Conservation (phyloP, 2,113 vertebrate genomes). For the Dipodomys merriami region DNA sequence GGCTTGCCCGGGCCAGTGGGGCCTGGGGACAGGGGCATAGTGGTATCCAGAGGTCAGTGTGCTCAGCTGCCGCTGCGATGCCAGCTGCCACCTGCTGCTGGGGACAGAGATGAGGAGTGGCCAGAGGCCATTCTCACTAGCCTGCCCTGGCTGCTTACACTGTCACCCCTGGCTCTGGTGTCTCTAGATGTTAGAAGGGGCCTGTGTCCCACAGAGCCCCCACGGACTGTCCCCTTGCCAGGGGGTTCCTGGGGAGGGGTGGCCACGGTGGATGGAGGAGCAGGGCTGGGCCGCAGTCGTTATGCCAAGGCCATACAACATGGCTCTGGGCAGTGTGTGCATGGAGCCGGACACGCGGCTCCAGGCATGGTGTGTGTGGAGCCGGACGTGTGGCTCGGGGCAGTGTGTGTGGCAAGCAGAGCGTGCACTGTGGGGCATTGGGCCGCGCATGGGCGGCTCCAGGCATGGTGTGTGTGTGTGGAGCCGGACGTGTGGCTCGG, state of each 20-base stretch:
- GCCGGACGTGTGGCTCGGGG: background rate
- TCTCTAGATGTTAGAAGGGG: background rate
- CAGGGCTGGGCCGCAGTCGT: background rate
- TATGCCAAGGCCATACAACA: background rate
- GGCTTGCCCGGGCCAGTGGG: background rate
- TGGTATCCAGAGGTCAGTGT: background rate
- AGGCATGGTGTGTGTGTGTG: too few species aligned
- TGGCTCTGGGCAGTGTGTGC: too few species aligned
- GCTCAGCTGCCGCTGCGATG: too few species aligned
- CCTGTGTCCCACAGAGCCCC: background rate
- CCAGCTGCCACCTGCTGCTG: background rate
- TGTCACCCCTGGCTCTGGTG: background rate
- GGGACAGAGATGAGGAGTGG: background rate
- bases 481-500: too few species aligned
- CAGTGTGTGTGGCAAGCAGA: too few species aligned
- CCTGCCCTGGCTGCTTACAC: too few species aligned
- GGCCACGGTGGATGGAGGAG: too few species aligned
- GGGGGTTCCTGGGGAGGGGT: background rate
- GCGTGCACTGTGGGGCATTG: fast-evolving
- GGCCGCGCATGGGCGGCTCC: background rate
- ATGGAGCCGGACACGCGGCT: too few species aligned
- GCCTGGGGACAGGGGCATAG: too few species aligned
- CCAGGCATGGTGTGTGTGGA: too few species aligned
- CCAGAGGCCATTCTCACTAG: background rate
- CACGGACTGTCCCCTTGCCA: background rate